Conservation (phyloP, 2,888 invertebrate species). For the Ormyrus rosae region DNA sequence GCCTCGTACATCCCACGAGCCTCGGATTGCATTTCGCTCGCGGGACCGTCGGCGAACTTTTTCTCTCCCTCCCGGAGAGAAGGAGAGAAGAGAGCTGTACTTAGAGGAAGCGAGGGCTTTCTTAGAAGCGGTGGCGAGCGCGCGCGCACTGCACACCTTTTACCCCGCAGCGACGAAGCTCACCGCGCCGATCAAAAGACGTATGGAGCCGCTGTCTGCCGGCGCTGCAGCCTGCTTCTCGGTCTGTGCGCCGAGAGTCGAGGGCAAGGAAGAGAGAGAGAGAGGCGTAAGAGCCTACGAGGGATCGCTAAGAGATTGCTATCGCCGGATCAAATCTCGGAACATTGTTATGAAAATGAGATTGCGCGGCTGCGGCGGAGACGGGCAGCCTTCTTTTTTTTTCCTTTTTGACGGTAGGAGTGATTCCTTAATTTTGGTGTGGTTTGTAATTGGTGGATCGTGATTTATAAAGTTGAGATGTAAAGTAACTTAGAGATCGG, state of each 20-base stretch:
- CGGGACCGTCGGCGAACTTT: conserved; percentile 58
- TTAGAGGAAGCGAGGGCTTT: conserved; percentile 31
- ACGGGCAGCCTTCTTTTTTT: background rate
- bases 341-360: conserved; percentile 39
- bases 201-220: conserved; percentile 3
- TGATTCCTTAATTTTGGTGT: too few species aligned
- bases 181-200: conserved; percentile 48
- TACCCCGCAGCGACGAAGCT: conserved; percentile 39
- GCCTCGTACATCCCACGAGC: conserved; percentile 65
- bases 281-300: background rate
- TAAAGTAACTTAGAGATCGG: too few species aligned
- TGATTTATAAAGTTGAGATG: too few species aligned
- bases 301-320: background rate
- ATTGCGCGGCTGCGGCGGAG: background rate
- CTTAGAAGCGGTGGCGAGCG: conserved; percentile 36
- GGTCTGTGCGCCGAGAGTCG: background rate
- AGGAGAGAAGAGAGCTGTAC: background rate
- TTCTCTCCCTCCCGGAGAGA: background rate
- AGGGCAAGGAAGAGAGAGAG: background rate
- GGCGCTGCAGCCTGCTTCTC: background rate
- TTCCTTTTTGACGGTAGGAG: too few species aligned
- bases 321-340: conserved; percentile 32
- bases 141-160: conserved; percentile 35
- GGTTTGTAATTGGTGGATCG: too few species aligned
- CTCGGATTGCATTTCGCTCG: conserved; percentile 66